Evolutionary conservation across 1,140 invertebrate species (phyloP), one percentile per base, ranked within the genome.

Genomic region (Ceratosolen solmsi): DNA sequence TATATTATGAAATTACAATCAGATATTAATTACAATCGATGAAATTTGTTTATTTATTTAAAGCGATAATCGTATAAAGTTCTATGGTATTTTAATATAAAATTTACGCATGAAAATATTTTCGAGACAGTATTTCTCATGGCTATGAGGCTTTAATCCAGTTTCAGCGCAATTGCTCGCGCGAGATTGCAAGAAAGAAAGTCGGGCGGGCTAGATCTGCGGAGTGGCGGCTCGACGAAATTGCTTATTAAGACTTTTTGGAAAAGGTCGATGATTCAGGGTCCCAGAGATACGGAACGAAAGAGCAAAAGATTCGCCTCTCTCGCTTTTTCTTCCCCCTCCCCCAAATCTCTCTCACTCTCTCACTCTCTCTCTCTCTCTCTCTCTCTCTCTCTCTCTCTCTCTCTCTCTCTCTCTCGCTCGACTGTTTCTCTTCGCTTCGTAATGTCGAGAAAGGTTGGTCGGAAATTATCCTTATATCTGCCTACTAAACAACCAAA

Each of bases 171-270:
- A 89, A 89, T 89, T 89, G 85, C 88, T 85, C 86, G 86, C 85
- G 33, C 33, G 5, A n/a, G 36, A 38, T 87, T 88, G 87, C 7
- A 51, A 30, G 25, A 73, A 73, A 22, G 49, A 73, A 73, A 73
- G 71, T 25, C 2, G n/a, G 46, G 4, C 2, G n/a, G 46, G 4
- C 70, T 73, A n/a, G 25, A 73, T 56, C 49, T 30, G 30, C 22
- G 11, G 25, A 27, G 2, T 25, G 38, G 0, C 1, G 27, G 25
- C 13, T 33, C 46, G 2, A 73, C 89, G 86, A 91, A 91, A 90
- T 90, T 90, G 89, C 89, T 91, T 90, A 91, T 90, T 91, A 91
- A 89, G 88, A 87, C 85, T 86, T 86, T 91, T 89, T 90, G 88
- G 89, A 90, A 91, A 90, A 90, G 88, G 25, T 46, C 38, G 25